Evolutionary conservation across 2,113 vertebrate genomes (phyloP), one percentile per base, ranked within the genome.

Genomic region (Xiphophorus couchianus): DNA sequence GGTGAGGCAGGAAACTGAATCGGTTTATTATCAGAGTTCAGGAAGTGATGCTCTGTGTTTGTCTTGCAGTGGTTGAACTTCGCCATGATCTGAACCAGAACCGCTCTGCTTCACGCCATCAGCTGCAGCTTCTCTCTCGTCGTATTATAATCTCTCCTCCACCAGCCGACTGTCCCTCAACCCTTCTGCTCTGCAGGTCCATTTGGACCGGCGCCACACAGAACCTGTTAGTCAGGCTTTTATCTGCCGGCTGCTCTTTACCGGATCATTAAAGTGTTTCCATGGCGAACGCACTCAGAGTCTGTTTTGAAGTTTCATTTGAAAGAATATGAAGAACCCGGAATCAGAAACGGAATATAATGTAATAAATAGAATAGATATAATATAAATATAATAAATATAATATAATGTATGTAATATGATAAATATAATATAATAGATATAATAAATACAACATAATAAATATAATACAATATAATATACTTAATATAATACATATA

Each of bases 31-130:
- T 37, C 64, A 33, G 25, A 25, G 25, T 33, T 39, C 42, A 61
- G n/a, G 48, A 27, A 7, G 54, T 63, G 58, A 79, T 9, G 0
- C 5, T 66, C 3, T 0, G 14, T 54, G 28, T 69, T 14, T 62
- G 63, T 70, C 14, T 71, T 73, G 63, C 77, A 92, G 91, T 93
- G 91, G 91, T 19, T 93, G 28, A 90, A 71, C 75, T 90, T 91
- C 48, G 3, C 89, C 73, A 93, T 93, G 91, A 81, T 93, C 80
- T 93, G 85, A 90, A 30, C 58, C 25, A 6, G 48, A 80, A 76
- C 51, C 19, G 35, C 33, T 17, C 62, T 12, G 44, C 73, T 33
- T 44, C 29, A 62, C 15, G 5, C 61, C 71, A 22, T 37, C 33
- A 67, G 25, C 27, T 27, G 5, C 44, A 6, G 22, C 74, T 74